phyloP scores from a whole-genome alignment of 2,113 vertebrate genomes.

The Lichenostomus cassidix region DNA sequence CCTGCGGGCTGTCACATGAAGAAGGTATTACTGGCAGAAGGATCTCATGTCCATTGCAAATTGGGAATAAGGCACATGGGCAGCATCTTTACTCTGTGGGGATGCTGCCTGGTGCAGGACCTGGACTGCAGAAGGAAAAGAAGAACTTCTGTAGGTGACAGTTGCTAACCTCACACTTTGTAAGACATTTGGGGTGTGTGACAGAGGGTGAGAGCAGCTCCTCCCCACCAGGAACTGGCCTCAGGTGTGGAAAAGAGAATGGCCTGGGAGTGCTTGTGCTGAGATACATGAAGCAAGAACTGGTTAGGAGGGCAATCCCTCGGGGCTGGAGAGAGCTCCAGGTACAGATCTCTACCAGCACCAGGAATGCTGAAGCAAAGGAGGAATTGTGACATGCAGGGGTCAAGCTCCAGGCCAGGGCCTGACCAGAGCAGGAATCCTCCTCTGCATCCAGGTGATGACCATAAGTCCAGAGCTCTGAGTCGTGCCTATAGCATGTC shows the following conservation, averaged over 20 bases:
- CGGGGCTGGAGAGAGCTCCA: not conserved
- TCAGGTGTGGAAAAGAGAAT: not conserved
- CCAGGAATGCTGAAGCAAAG: not conserved
- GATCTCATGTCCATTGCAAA: not conserved
- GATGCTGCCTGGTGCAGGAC: not conserved
- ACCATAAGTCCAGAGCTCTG: not conserved
- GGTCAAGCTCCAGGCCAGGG: not conserved
- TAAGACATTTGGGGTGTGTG: not conserved
- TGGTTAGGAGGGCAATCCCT: not conserved
- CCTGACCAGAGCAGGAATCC: not conserved
- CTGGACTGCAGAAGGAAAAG: not conserved
- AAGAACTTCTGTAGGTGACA: not conserved
- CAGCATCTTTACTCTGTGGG: not conserved
- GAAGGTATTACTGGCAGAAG: not conserved
- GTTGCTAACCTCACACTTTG: not conserved
- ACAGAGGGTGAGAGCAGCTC: accelerated
- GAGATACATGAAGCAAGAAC: not conserved
- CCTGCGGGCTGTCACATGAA: not conserved
- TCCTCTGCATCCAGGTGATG: not conserved
- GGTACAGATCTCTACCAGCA: not conserved
- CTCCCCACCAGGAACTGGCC: not conserved
- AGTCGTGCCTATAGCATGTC: accelerated
- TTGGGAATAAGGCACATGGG: not conserved
- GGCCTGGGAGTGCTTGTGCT: not conserved
- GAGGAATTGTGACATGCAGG: not conserved